Percentiles rank a stretch among this genome's conserved stretches.
These are phyloP conservation scores for Anthopleura xanthogrammica DNA, from an alignment of 92 coral and sea anemone species.

Conservation along the genomic window DNA sequence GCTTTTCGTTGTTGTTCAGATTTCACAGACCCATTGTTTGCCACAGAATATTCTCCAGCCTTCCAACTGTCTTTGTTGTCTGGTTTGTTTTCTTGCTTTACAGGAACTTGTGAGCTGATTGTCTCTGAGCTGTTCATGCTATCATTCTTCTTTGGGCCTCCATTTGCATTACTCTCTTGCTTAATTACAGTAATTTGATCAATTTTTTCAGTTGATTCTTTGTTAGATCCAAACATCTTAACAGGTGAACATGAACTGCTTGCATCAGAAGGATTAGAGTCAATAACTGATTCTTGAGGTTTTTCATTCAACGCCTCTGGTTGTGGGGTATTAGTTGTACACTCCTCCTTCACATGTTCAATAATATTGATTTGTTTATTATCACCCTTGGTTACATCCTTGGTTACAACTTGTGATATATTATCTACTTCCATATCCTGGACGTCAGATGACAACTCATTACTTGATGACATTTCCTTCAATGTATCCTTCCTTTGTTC, in stretches of 20 bases:
- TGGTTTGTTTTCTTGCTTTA: not conserved
- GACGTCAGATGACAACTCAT: not conserved
- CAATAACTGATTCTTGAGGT: no score
- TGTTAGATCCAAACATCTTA: not conserved
- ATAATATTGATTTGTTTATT: not conserved
- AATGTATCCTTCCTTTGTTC: conserved; percentile 11
- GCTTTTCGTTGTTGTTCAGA: not conserved
- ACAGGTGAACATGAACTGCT: not conserved
- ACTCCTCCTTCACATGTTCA: no score
- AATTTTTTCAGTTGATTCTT: not conserved
- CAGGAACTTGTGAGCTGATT: not conserved
- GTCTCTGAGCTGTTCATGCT: not conserved
- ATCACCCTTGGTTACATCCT: not conserved
- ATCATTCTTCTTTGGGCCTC: not conserved
- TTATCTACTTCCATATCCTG: not conserved
- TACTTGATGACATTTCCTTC: not conserved
- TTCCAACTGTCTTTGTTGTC: not conserved
- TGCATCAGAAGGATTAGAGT: no score
- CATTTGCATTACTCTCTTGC: not conserved
- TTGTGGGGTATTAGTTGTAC: no score
- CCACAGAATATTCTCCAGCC: not conserved
- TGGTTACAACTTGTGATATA: not conserved
- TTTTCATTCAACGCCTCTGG: not conserved
- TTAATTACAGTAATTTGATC: not conserved
- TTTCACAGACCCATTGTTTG: not conserved